Evolutionary conservation across 1,140 invertebrate genomes (phyloP), one percentile per base, ranked within the genome.

Genomic region (Drosophila dunni): DNA sequence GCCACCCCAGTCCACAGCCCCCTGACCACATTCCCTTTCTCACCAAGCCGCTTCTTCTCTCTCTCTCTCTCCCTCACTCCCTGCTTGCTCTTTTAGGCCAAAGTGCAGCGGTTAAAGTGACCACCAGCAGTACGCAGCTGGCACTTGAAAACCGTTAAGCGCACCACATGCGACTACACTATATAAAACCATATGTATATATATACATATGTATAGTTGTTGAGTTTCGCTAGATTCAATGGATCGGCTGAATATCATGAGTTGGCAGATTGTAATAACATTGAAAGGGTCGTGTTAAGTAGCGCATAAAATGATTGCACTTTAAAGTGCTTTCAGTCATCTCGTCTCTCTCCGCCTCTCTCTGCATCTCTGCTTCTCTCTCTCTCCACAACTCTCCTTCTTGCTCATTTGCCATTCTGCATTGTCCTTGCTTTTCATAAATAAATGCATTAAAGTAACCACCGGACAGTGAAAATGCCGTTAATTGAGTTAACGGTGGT

Each of bases 401-500:
- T n/a, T n/a, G 38, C 40, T 3, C 9, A 11, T 20, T 38, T 40
- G 53, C 10, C n/a, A 44, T 44, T 56, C 60, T 29, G 3, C 24
- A 29, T 45, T 56, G 51, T 56, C 53, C 48, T 48, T 65, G 61
- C 33, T 57, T 36, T 69, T 62, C 51, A 64, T 63, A 24, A 70
- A 75, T 75, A 64, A 75, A 70, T 69, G 67, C 60, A 69, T 75
- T 75, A 75, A 63, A 75, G 15, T 29, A 36, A 46, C 60, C 36
- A 46, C n/a, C 33, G 38, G 36, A 65, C 68, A 73, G 69, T 50
- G 66, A 85, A 78, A 74, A 70, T 73, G 65, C 50, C 64, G 78
- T 86, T 86, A 86, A 86, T 86, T 86, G 76, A 86, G 79, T 86
- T 81, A 72, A 70, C 54, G 38, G 40, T 54, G 46, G 33, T 42